Evolutionary conservation across 2,888 invertebrate genomes (phyloP).

Genomic region (Spilosoma lubricipeda): DNA sequence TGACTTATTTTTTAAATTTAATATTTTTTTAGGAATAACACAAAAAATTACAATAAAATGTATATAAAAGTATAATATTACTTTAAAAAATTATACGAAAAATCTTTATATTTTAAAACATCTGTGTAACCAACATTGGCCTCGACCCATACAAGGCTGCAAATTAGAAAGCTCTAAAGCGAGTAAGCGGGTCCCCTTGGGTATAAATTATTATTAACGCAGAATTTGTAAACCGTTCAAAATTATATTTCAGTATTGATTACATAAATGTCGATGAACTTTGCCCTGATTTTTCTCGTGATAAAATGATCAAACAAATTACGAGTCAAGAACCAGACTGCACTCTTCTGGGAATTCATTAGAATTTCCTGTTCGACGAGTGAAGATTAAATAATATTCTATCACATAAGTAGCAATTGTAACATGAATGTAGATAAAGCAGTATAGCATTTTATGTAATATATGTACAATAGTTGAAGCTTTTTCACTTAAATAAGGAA

Average conservation of each 20-base stretch:
- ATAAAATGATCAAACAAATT: conserved; percentile 80
- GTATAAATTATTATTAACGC: conserved; percentile 80
- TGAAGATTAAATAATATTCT: conserved; percentile 64
- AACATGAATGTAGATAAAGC: conserved; percentile 25
- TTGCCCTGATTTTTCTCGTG: conserved; percentile 77
- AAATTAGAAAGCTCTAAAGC: conserved; percentile 68
- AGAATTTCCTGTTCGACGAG: conserved; percentile 59
- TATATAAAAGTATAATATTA: neutral
- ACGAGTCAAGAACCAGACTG: conserved; percentile 68
- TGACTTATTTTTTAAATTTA: neutral
- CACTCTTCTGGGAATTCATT: conserved; percentile 78
- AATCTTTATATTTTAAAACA: neutral
- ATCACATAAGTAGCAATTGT: conserved; percentile 54
- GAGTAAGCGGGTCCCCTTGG: conserved; percentile 63
- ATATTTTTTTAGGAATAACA: neutral
- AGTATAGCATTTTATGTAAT: conserved; percentile 34
- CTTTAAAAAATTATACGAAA: neutral
- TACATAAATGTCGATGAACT: conserved; percentile 83
- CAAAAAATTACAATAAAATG: neutral
- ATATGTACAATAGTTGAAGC: conserved; percentile 29
- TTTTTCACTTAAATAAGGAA: conserved; percentile 14
- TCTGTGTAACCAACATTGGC: too few relatives aligned
- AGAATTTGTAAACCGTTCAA: conserved; percentile 80
- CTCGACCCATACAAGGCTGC: conserved; percentile 50
- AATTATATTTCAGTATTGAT: conserved; percentile 82